Percentiles rank a stretch among this genome's conserved stretches.
These are phyloP conservation scores for Caenorhabditis virilis DNA, from an alignment of 2,888 invertebrate genomes.

Conservation along the genomic window DNA sequence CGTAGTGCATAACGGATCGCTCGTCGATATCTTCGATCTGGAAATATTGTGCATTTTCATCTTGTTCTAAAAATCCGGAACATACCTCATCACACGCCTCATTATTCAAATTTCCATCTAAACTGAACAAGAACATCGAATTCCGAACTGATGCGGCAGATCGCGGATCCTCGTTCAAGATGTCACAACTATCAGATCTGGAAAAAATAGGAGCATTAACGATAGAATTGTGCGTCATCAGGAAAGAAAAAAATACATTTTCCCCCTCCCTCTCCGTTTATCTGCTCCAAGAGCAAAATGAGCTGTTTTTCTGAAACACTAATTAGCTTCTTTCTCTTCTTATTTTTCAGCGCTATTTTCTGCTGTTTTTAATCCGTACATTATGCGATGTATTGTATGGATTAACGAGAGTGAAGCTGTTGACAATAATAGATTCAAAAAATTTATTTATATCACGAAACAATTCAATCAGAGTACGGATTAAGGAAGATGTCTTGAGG, in stretches of 20 bases:
- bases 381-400: too few relatives aligned
- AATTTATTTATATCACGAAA: too few relatives aligned
- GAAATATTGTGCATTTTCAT: constrained; percentile 6
- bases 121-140: constrained; percentile 45
- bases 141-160: constrained; percentile 40
- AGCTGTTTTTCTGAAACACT: too few relatives aligned
- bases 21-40: constrained; percentile 59
- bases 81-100: constrained; percentile 31
- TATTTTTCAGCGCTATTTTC: too few relatives aligned
- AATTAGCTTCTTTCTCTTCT: too few relatives aligned
- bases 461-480: too few relatives aligned
- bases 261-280: not conserved
- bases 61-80: not conserved
- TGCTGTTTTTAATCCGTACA: too few relatives aligned
- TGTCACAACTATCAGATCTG: constrained; percentile 50
- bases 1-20: constrained; percentile 69
- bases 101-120: constrained; percentile 27
- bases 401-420: too few relatives aligned
- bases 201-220: constrained; percentile 8
- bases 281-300: not conserved
- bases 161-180: constrained; percentile 34
- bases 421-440: too few relatives aligned
- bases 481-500: too few relatives aligned
- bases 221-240: not conserved
- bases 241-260: not conserved